Conservation (phyloP, 2,888 invertebrate species). For the Heliothis peltigera region DNA sequence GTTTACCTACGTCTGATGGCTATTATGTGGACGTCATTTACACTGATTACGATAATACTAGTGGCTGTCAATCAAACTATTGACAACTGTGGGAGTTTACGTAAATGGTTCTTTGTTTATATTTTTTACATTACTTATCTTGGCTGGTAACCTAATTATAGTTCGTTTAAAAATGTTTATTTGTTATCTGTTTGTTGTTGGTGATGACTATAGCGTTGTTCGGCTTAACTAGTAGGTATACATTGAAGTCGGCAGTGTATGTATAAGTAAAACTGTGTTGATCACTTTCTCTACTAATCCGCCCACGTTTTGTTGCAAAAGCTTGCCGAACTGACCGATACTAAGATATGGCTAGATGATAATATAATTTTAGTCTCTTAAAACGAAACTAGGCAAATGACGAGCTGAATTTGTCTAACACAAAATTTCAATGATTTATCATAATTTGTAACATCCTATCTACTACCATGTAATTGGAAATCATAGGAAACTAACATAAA, state of each 20-base stretch:
- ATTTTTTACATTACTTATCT: neutral
- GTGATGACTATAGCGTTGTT: neutral
- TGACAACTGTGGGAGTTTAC: constrained; percentile 12
- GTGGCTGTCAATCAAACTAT: constrained; percentile 13
- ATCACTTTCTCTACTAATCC: constrained; percentile 52
- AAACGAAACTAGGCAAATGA: neutral
- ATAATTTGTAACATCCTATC: neutral
- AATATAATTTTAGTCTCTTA: neutral
- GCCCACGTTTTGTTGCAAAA: constrained; percentile 41
- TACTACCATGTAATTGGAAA: neutral
- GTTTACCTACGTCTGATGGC: constrained; percentile 8
- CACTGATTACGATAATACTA: constrained; percentile 20
- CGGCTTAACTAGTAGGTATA: neutral
- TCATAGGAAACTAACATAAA: neutral
- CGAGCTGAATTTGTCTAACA: neutral
- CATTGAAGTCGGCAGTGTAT: neutral
- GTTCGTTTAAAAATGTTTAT: neutral
- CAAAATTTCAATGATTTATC: neutral
- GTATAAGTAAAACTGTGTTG: constrained; percentile 7
- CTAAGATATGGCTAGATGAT: neutral
- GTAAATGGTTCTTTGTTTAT: constrained; percentile 10
- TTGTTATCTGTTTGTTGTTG: constrained; percentile 5
- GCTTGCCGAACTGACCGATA: constrained; percentile 25
- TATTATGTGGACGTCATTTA: constrained; percentile 12
- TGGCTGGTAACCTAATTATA: neutral